Evolutionary conservation across 2,797 vertebrate genomes (phyloP).

Genomic region (Spea hammondii): DNA sequence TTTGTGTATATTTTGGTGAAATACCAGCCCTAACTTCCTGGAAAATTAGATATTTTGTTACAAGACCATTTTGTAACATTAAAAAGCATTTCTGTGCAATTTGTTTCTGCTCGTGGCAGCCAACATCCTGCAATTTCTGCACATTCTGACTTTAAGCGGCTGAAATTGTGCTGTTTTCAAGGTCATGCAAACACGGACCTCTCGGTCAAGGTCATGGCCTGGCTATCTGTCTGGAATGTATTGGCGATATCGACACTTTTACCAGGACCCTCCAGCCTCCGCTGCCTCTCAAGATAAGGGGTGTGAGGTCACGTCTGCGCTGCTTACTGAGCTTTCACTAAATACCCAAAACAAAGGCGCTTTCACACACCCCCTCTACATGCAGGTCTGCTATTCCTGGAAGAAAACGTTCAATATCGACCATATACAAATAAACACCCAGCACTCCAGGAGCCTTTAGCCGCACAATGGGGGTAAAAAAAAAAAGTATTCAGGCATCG

Average conservation of each 20-base stretch:
- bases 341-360: slow-evolving; percentile 15
- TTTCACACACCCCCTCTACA: background rate
- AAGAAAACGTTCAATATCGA: background rate
- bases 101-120: no score
- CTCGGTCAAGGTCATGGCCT: background rate
- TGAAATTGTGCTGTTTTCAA: background rate
- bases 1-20: no score
- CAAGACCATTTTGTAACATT: no score
- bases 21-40: no score
- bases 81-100: no score
- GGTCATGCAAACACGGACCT: slow-evolving; percentile 12
- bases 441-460: no score
- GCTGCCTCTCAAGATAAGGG: slow-evolving; percentile 24
- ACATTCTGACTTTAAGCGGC: no score
- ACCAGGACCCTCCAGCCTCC: background rate
- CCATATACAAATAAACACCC: no score
- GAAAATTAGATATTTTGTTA: no score
- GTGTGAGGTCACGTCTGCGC: slow-evolving; percentile 30
- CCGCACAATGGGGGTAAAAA: no score
- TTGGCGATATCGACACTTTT: background rate
- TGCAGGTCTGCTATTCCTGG: background rate
- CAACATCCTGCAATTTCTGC: no score
- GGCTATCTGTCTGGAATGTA: slow-evolving; percentile 3
- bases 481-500: no score
- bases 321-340: background rate